Conservation (phyloP, 2,113 vertebrate species). For the Gracilinanus agilis region DNA sequence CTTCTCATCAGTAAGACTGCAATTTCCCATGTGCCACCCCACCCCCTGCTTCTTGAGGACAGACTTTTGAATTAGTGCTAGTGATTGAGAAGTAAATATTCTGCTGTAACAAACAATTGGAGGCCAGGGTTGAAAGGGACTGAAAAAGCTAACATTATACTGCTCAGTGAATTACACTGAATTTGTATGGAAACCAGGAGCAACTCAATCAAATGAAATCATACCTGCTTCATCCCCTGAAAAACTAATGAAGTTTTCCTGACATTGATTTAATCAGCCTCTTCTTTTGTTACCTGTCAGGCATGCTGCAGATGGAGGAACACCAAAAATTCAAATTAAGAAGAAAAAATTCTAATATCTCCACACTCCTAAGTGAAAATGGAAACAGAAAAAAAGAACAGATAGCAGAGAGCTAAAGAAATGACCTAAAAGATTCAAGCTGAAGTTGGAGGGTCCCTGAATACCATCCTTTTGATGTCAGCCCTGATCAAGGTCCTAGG, state of each 20-base stretch:
- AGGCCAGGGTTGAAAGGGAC: conserved; percentile 15
- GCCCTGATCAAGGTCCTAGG: rapidly evolving
- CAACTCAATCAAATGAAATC: background rate
- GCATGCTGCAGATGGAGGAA: background rate
- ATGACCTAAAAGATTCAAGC: rapidly evolving
- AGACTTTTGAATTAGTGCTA: conserved; percentile 45
- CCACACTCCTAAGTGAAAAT: background rate
- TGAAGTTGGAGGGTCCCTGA: background rate
- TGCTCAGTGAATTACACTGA: background rate
- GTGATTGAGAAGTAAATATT: conserved; percentile 64
- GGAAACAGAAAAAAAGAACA: rapidly evolving
- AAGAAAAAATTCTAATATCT: background rate
- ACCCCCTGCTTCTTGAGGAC: background rate
- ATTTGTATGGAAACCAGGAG: background rate
- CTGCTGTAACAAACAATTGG: background rate
- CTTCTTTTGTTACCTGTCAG: background rate
- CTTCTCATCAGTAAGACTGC: conserved; percentile 63
- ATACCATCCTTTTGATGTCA: rapidly evolving
- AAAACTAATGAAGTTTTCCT: rapidly evolving
- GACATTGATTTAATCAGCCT: background rate
- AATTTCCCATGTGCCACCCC: conserved; percentile 54
- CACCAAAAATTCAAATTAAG: background rate
- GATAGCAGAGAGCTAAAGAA: background rate
- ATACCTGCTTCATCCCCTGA: background rate
- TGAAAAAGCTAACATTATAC: rapidly evolving